Evolutionary conservation across 2,113 vertebrate species (phyloP), one percentile per base, ranked within the genome.

Genomic region (Ptilorrhoa leucosticta): DNA sequence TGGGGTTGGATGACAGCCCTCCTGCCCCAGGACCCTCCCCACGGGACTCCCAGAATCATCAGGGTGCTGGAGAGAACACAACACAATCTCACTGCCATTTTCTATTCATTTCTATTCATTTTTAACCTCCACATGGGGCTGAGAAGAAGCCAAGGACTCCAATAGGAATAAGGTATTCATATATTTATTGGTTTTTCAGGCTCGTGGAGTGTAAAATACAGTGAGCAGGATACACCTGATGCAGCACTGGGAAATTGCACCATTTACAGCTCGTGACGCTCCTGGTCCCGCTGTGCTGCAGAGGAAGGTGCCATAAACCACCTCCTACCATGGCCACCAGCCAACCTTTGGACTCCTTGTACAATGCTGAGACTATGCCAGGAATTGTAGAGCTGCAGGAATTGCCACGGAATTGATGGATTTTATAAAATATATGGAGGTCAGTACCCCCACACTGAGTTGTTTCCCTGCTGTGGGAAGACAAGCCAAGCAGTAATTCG

Each of bases 161-260:
- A 56, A 40, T 0, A 31, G 7, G 42, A 85, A 39, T 26, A 47
- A 81, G 7, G 6, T 40, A 37, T 57, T 71, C 2, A 33, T 27
- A 11, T 19, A 8, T 28, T 20, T n/a, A 47, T n/a, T 37, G 31
- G 24, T 82, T 51, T 44, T 28, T 68, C 21, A 48, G 17, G 48
- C 24, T 72, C 0, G 0, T 39, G 27, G 30, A 58, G 50, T 40
- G 6, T 40, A 33, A 69, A 64, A 33, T 14, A 33, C 2, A 37
- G 9, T 4, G 30, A 63, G 23, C 3, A 4, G 64, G 45, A 22
- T 28, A 37, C 44, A 28, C 1, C 5, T 70, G 35, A 23, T 0
- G 1, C 3, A 31, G 33, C 37, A 6, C 17, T 10, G 22, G 50
- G 45, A 42, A 68, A 26, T 5, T n/a, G n/a, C 11, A 23, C 23